phyloP scores from a whole-genome alignment of 2,113 vertebrate genomes.

The Pardalotus punctatus region DNA sequence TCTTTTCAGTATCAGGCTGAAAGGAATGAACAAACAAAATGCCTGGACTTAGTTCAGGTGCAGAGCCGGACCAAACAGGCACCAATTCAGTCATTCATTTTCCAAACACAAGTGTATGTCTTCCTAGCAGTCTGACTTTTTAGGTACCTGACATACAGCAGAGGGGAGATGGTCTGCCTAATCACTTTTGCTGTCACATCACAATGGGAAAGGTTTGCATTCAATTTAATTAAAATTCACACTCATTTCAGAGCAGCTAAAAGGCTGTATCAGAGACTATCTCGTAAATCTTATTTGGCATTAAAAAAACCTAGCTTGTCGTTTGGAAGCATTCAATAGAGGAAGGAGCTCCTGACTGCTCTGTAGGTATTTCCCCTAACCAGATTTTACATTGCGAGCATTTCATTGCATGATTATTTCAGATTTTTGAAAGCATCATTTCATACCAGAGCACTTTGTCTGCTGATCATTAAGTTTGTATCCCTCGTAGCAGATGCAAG shows the following conservation, averaged over 20 bases:
- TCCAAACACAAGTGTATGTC: background rate
- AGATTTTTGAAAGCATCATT: background rate
- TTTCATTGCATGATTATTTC: background rate
- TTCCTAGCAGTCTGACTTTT: background rate
- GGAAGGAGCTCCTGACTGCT: background rate
- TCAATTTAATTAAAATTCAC: background rate
- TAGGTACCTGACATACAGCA: background rate
- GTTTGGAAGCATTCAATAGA: background rate
- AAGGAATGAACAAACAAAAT: background rate
- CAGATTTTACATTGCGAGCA: background rate
- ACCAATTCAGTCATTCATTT: background rate
- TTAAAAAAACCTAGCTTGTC: background rate
- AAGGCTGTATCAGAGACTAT: background rate
- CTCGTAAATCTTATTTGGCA: background rate
- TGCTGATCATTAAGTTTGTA: conserved; percentile 78
- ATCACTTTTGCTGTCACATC: background rate
- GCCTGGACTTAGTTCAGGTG: background rate
- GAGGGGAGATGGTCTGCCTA: background rate
- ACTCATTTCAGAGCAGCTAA: background rate
- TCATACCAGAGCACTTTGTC: conserved; percentile 89
- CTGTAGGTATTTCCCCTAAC: background rate
- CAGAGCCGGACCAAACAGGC: background rate
- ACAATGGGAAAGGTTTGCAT: background rate
- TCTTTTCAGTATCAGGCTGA: background rate
- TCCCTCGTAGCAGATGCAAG: conserved; percentile 88